Conservation (phyloP, 2,113 vertebrate genomes). For the Salvelinus alpinus region DNA sequence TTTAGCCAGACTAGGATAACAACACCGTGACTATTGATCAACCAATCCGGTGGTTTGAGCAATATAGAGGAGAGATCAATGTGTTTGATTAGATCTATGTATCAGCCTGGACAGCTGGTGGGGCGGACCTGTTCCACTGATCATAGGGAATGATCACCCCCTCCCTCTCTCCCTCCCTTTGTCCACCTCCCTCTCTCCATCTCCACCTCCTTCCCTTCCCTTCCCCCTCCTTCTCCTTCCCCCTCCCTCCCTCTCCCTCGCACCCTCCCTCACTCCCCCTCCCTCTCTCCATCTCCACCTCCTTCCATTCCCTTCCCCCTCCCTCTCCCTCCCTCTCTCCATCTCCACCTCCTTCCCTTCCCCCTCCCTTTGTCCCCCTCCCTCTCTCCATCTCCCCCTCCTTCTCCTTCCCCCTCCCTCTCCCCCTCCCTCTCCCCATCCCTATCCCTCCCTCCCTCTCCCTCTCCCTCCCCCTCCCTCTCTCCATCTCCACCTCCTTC, state of each 20-base stretch:
- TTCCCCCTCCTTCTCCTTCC: background rate
- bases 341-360: background rate
- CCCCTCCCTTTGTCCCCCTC: constrained; percentile 16
- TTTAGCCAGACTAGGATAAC: too few species aligned
- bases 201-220: too few species aligned
- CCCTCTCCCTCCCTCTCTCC: background rate
- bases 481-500: background rate
- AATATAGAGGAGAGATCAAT: too few species aligned
- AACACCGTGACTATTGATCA: too few species aligned
- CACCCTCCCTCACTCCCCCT: background rate
- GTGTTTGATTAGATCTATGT: too few species aligned
- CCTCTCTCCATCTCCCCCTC: too few species aligned
- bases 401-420: background rate
- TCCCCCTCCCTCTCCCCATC: background rate
- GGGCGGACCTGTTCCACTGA: too few species aligned
- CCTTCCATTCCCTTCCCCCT: background rate
- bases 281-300: background rate
- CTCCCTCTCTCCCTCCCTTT: background rate
- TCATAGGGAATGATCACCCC: too few species aligned
- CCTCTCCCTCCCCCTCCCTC: background rate
- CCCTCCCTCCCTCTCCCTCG: background rate
- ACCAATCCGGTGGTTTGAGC: too few species aligned
- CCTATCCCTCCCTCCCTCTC: too few species aligned
- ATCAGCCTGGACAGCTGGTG: too few species aligned
- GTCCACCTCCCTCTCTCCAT: background rate